Evolutionary conservation across 2,113 vertebrate species (phyloP).

Genomic region (Nestor notabilis): DNA sequence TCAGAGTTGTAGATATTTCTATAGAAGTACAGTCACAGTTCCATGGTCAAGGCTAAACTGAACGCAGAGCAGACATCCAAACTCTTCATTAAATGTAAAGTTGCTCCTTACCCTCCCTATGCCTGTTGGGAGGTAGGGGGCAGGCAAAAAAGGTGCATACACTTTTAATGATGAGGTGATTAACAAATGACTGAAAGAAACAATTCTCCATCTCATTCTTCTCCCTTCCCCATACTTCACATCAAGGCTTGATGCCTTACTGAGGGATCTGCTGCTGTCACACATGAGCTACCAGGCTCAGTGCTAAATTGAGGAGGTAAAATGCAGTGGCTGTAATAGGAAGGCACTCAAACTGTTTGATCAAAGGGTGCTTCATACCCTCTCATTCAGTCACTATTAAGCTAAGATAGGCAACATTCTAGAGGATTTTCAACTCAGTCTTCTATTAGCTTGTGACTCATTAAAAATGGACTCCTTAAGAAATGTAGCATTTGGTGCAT

Average conservation of each 20-base stretch:
- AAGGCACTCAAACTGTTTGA: not conserved
- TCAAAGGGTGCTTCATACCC: not conserved
- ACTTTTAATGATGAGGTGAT: not conserved
- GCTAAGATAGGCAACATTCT: not conserved
- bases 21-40: not conserved
- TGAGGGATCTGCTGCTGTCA: not conserved
- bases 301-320: not conserved
- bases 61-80: not conserved
- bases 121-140: fast-evolving
- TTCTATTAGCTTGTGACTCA: not conserved
- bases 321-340: not conserved
- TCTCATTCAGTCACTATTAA: not conserved
- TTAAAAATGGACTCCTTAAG: not conserved
- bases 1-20: not conserved
- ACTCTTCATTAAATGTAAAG: not conserved
- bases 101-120: not conserved
- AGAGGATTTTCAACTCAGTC: not conserved
- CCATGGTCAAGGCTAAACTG: not conserved
- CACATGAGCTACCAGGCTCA: not conserved
- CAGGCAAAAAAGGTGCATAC: not conserved
- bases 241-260: not conserved
- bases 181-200: not conserved
- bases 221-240: not conserved
- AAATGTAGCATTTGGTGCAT: not conserved
- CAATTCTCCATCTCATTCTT: not conserved